Base-by-base conservation (phyloP, 1,140 invertebrate genomes). In the Bombus confusus region DNA sequence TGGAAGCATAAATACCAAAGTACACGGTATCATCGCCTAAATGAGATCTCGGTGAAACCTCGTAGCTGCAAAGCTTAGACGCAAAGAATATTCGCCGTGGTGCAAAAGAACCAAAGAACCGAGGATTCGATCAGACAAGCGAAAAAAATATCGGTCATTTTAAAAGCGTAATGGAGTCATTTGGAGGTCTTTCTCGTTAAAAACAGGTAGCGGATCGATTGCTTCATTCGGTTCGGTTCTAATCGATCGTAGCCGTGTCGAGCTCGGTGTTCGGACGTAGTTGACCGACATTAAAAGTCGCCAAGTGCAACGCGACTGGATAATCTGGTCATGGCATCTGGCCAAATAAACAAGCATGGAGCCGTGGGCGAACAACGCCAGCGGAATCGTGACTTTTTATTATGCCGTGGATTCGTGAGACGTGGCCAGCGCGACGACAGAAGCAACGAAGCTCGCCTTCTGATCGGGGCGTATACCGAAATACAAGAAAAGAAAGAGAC, bases 331-430 rank as follows among this genome's bases (percentile, higher is more conserved):
- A 57, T 88, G 84, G 89, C 89, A 88, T 90, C 89, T 90, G 37
- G 87, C 89, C 89, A 90, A 91, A 91, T 86, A 85, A 90, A 90
- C 85, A 79, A 90, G 64, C 74, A n/a, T 10, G 22, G 22, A 72
- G 31, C 69, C 82, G 85, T 74, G 88, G 84, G 57, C 83, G 85
- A 81, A 37, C 77, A 22, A 43, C 31, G 47, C 12, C 18, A 34
- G 41, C 73, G 71, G 87, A 86, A 77, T 90, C 88, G 85, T 90
- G 82, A 89, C 88, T 90, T 90, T 89, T 89, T 90, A 90, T 90
- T 89, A 82, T 89, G 80, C 66, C 75, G 72, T 34, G 82, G 71
- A 90, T 86, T 81, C 69, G 64, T 77, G 37, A 41, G 22, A 37
- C 75, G 18, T 39, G 31, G 80, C 57, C 72, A 57, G 13, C 37